A percentile compares a stretch with the other conserved stretches of the same genome.
Conservation (phyloP, 2,797 vertebrate genomes). For the Anableps anableps region DNA sequence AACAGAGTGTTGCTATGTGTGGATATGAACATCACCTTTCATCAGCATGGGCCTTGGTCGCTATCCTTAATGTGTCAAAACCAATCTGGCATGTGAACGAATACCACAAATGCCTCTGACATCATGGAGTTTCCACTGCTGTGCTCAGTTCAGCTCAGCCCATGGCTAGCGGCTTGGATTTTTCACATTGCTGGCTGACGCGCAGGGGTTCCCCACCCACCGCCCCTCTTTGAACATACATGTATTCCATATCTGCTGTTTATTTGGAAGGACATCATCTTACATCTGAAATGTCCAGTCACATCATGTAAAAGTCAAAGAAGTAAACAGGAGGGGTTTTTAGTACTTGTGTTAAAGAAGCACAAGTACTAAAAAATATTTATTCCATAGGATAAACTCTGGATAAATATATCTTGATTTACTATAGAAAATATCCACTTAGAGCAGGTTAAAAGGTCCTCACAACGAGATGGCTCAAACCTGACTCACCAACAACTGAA, state of each 20-base stretch:
- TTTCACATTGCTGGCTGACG: slow-evolving; percentile 60
- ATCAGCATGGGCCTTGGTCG: slow-evolving; percentile 38
- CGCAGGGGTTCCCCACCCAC: slow-evolving; percentile 74
- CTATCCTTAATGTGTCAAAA: slow-evolving; percentile 60
- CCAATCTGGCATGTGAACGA: slow-evolving; percentile 55
- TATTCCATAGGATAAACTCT: background rate
- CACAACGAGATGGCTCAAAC: no score
- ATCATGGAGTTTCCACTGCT: slow-evolving; percentile 81
- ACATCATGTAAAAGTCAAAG: slow-evolving; percentile 12
- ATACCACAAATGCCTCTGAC: slow-evolving; percentile 65
- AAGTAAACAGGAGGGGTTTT: slow-evolving; percentile 11
- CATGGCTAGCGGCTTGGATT: slow-evolving; percentile 70
- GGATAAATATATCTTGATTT: background rate
- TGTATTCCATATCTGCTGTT: slow-evolving; percentile 53
- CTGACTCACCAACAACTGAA: no score
- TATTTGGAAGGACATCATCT: slow-evolving; percentile 46
- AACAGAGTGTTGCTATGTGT: slow-evolving; percentile 32
- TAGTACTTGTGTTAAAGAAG: background rate
- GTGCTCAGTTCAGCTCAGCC: slow-evolving; percentile 45
- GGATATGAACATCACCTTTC: slow-evolving; percentile 59
- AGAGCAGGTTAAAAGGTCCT: no score
- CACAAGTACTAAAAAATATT: background rate
- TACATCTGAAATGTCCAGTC: slow-evolving; percentile 53
- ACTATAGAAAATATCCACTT: background rate
- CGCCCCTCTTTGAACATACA: slow-evolving; percentile 68